Evolutionary conservation across 2,797 vertebrate genomes (phyloP).

Genomic region (Halcyon smyrnensis): DNA sequence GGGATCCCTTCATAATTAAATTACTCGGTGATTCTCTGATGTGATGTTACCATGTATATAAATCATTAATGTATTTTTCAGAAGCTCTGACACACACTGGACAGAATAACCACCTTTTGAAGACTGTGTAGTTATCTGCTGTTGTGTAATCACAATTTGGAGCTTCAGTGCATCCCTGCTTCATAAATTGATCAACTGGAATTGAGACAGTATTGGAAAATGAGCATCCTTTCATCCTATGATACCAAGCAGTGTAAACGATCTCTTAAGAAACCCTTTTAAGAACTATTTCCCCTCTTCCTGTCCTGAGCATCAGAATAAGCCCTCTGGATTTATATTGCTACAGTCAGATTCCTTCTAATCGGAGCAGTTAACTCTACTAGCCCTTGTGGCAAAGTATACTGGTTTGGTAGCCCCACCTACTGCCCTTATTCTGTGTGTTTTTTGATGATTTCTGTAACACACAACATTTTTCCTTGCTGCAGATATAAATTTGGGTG

Average conservation of each 20-base stretch:
- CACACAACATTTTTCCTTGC: not conserved
- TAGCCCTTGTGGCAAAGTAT: not conserved
- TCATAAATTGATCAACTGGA: not conserved
- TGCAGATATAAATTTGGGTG: not conserved
- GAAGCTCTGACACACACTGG: not conserved
- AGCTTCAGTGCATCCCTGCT: not conserved
- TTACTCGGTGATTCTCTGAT: not conserved
- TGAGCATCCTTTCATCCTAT: not conserved
- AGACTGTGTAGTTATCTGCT: not conserved
- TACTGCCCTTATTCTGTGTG: not conserved
- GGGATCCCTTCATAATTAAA: not conserved
- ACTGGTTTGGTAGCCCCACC: not conserved
- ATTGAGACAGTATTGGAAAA: not conserved
- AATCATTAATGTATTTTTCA: not conserved
- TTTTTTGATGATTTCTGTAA: not conserved
- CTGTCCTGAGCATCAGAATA: not conserved
- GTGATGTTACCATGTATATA: not conserved
- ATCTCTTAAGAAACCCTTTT: not conserved
- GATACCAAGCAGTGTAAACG: too few relatives aligned
- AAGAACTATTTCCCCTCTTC: not conserved
- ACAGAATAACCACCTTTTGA: not conserved
- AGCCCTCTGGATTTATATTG: not conserved
- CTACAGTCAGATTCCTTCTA: not conserved
- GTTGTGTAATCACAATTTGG: not conserved
- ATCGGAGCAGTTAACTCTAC: not conserved